Percentiles rank a stretch among this genome's conserved stretches.
phyloP scores from a whole-genome alignment of 2,888 invertebrate genomes.

The Epinotia demarniana region DNA sequence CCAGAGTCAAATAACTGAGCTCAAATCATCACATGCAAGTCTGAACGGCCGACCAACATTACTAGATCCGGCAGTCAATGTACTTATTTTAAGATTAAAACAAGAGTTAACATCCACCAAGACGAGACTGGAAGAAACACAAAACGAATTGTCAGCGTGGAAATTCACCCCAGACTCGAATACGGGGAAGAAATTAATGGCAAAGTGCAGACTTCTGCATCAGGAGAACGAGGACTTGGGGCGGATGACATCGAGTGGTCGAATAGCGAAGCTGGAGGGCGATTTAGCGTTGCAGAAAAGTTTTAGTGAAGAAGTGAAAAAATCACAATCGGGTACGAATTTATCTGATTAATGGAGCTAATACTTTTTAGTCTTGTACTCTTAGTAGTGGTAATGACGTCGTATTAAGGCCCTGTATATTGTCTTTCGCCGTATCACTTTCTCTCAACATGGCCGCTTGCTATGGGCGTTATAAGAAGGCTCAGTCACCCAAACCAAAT shows the following conservation, averaged over 20 bases:
- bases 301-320: constrained; percentile 98
- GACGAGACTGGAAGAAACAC: constrained; percentile 97
- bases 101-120: constrained; percentile 95
- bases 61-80: constrained; percentile 97
- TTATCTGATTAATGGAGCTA: constrained; percentile 48
- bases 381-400: too few relatives aligned
- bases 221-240: constrained; percentile 99
- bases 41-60: constrained; percentile 89
- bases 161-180: constrained; percentile 99
- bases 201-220: constrained; percentile 96
- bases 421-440: too few relatives aligned
- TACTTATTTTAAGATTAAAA: constrained; percentile 95
- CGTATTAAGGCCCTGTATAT: too few relatives aligned
- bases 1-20: constrained; percentile 96
- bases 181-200: constrained; percentile 99
- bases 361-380: too few relatives aligned
- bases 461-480: too few relatives aligned
- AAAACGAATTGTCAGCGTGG: constrained; percentile 99
- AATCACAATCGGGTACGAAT: constrained; percentile 94
- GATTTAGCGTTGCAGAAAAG: constrained; percentile 97
- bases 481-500: too few relatives aligned
- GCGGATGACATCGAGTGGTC: constrained; percentile 96
- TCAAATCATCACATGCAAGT: constrained; percentile 95
- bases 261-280: constrained; percentile 97
- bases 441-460: too few relatives aligned